phyloP scores from a whole-genome alignment of 2,113 vertebrate species.

The Pipa parva region DNA sequence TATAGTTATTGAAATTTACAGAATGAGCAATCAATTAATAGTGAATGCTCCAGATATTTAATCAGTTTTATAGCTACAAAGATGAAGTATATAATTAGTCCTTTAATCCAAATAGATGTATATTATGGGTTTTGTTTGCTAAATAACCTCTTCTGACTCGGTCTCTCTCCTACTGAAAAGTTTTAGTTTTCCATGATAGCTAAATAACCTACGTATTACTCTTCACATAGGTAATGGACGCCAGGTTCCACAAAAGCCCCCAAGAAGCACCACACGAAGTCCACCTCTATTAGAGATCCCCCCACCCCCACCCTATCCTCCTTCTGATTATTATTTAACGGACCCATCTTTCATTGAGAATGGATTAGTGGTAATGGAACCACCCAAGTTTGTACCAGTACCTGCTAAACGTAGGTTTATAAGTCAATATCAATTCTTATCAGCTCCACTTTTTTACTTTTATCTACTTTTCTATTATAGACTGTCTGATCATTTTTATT shows the following conservation, averaged over 20 bases:
- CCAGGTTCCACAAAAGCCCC: slow-evolving; percentile 72
- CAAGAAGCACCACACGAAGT: slow-evolving; percentile 59
- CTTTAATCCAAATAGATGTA: no score
- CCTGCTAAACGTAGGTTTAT: slow-evolving; percentile 66
- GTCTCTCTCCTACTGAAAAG: neutral
- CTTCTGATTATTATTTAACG: slow-evolving; percentile 58
- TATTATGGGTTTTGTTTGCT: no score
- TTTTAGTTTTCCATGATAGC: neutral
- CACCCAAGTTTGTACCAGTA: slow-evolving; percentile 55
- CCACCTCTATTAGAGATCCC: slow-evolving; percentile 67
- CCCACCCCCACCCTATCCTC: slow-evolving; percentile 71
- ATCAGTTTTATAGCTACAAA: no score
- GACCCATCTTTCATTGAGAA: slow-evolving; percentile 53
- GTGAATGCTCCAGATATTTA: no score
- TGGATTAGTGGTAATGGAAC: slow-evolving; percentile 57
- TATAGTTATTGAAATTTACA: no score
- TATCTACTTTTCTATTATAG: neutral
- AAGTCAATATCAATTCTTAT: slow-evolving; percentile 41
- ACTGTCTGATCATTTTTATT: neutral
- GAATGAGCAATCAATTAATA: no score
- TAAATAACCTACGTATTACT: slow-evolving; percentile 58
- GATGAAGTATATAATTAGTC: no score
- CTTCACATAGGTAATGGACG: slow-evolving; percentile 68
- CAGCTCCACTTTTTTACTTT: slow-evolving; percentile 17
- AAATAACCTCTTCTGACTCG: no score